phyloP scores from a whole-genome alignment of 2,888 invertebrate species.

The Flexamia atlantica region DNA sequence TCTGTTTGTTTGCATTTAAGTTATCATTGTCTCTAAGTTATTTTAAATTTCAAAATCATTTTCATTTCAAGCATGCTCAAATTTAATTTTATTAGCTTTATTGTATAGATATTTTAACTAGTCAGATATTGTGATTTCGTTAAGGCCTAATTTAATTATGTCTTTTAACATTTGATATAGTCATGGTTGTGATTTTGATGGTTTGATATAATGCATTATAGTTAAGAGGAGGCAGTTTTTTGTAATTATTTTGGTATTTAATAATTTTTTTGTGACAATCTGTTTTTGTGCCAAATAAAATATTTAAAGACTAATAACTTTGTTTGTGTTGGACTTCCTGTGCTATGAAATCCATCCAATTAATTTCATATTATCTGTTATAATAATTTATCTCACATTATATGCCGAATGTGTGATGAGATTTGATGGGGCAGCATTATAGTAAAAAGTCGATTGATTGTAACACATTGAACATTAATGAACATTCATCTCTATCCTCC shows the following conservation, averaged over 20 bases:
- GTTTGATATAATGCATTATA: not conserved
- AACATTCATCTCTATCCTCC: too few species aligned
- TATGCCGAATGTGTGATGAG: too few species aligned
- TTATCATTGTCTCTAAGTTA: not conserved
- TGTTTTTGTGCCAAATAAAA: slow-evolving; percentile 30
- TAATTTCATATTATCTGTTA: too few species aligned
- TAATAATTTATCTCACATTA: too few species aligned
- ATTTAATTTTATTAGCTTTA: not conserved
- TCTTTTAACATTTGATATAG: not conserved
- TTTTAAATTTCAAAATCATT: not conserved
- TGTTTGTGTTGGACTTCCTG: too few species aligned
- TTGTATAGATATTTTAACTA: not conserved
- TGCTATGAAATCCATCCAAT: too few species aligned
- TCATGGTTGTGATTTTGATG: slow-evolving; percentile 8
- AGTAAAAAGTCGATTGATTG: too few species aligned
- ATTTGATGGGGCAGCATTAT: too few species aligned
- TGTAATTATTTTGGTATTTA: not conserved
- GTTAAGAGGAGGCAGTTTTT: not conserved
- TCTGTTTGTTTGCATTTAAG: too few species aligned
- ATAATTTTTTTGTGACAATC: not conserved
- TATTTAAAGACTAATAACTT: not conserved
- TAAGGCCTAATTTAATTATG: slow-evolving; percentile 3
- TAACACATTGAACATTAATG: too few species aligned
- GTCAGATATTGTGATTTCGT: not conserved
- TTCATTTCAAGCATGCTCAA: not conserved